Evolutionary conservation across 92 coral and sea anemone genomes (phyloP).

Genomic region (Epizoanthus scotinus): DNA sequence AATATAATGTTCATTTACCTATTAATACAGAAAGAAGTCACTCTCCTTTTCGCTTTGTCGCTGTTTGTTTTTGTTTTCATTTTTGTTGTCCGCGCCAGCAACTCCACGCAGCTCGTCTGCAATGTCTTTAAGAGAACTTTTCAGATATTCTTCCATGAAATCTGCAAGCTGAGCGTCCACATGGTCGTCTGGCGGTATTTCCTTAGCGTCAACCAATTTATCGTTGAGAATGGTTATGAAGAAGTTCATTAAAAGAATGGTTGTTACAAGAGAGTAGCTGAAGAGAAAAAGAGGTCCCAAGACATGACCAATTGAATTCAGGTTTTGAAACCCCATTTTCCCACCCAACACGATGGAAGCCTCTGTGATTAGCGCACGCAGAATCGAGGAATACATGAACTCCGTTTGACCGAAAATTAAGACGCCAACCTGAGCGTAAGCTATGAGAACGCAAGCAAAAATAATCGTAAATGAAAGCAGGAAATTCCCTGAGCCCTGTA

Average conservation of each 20-base stretch:
- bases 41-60: neutral
- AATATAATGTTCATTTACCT: no score
- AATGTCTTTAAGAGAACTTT: slow-evolving; percentile 6
- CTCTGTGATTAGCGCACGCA: slow-evolving; percentile 18
- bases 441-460: slow-evolving; percentile 21
- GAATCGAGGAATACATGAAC: neutral
- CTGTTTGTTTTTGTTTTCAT: neutral
- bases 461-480: slow-evolving; percentile 14
- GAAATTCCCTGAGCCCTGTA: neutral
- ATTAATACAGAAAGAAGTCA: slow-evolving; percentile 30
- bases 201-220: slow-evolving; percentile 21
- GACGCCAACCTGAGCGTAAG: slow-evolving; percentile 36
- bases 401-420: slow-evolving; percentile 27
- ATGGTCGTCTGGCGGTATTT: neutral
- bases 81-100: neutral
- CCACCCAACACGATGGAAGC: slow-evolving; percentile 19
- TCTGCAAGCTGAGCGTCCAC: slow-evolving; percentile 34
- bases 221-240: slow-evolving; percentile 33
- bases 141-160: slow-evolving; percentile 19
- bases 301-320: slow-evolving; percentile 25
- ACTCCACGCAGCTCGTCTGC: neutral
- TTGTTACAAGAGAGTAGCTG: slow-evolving; percentile 19
- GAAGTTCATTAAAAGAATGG: slow-evolving; percentile 29
- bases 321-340: slow-evolving; percentile 26
- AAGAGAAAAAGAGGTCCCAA: slow-evolving; percentile 19